Evolutionary conservation across 2,888 invertebrate species (phyloP), one percentile per base, ranked within the genome.

Genomic region (Alloscopus bannaensis): DNA sequence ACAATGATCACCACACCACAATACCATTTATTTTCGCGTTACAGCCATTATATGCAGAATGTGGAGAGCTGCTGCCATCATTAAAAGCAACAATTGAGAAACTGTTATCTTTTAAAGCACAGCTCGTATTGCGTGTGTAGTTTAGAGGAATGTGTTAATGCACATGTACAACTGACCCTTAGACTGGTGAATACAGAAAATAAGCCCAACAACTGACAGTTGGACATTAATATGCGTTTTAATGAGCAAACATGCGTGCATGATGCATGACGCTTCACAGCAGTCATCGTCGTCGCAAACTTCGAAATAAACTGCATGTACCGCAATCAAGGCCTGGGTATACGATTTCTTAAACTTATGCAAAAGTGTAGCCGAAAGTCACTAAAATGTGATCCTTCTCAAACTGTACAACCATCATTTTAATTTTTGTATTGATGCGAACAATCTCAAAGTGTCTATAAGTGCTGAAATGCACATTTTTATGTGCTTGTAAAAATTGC

Each of bases 231-330:
- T n/a, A n/a, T n/a, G n/a, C n/a, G 18, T 29, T 57, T 59, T 59
- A 36, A 59, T 59, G 59, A 59, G 8, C 59, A 59, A 36, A 36
- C 31, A 59, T 59, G 59, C 59, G 36, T 59, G 59, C 59, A 59
- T n/a, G n/a, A n/a, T 29, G 59, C 59, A 59, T 59, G 59, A 59
- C 59, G 31, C 59, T 31, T 59, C 59, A 59, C 18, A 36, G 36
- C 13, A 16, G 3, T 4, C 4, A 16, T 3, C 45, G n/a, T 16
- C 13, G 45, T 45, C n/a, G 36, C 6, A 13, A 13, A 13, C 8
- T 8, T 13, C 36, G 36, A n/a, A 16, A 3, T n/a, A 45, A 3
- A 45, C n/a, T 4, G n/a, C 13, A 45, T 18, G 18, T 45, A n/a
- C 18, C n/a, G 8, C 45, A 4, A 45, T 45, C 18, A 45, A 8